Evolutionary conservation across 2,888 invertebrate genomes (phyloP).

Genomic region (Stenotaenia linearis): DNA sequence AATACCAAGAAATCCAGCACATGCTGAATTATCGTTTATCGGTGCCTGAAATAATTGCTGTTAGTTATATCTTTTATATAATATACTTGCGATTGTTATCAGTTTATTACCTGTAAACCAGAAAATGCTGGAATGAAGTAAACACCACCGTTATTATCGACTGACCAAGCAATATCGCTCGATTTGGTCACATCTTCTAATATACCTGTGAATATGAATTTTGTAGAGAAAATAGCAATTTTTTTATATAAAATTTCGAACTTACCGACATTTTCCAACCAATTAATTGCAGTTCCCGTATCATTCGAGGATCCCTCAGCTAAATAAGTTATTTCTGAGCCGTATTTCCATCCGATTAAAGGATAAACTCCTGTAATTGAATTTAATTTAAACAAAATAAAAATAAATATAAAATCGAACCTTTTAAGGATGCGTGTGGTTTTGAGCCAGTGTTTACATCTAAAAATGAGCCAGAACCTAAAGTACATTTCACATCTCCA

Average conservation of each 20-base stretch:
- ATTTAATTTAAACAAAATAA: too few species aligned
- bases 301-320: slow-evolving; percentile 85
- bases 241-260: neutral
- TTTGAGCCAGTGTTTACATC: slow-evolving; percentile 70
- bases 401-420: too few species aligned
- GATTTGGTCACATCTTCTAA: slow-evolving; percentile 61
- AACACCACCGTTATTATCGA: slow-evolving; percentile 66
- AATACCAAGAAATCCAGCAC: slow-evolving; percentile 73
- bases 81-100: too few species aligned
- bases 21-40: slow-evolving; percentile 76
- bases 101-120: slow-evolving; percentile 78
- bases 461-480: slow-evolving; percentile 88
- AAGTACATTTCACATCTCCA: slow-evolving; percentile 77
- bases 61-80: too few species aligned
- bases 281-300: slow-evolving; percentile 78
- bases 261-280: slow-evolving; percentile 55
- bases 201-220: slow-evolving; percentile 54
- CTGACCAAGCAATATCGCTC: slow-evolving; percentile 61
- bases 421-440: slow-evolving; percentile 64
- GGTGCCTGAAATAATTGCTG: slow-evolving; percentile 72
- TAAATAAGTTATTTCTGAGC: slow-evolving; percentile 58
- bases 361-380: slow-evolving; percentile 70
- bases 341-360: slow-evolving; percentile 76
- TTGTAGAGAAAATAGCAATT: slow-evolving; percentile 33
- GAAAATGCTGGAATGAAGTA: slow-evolving; percentile 86